A percentile compares a stretch with the other conserved stretches of the same genome.
Evolutionary conservation across 2,797 vertebrate genomes (phyloP).

Genomic region (Leptodactylus fallax): DNA sequence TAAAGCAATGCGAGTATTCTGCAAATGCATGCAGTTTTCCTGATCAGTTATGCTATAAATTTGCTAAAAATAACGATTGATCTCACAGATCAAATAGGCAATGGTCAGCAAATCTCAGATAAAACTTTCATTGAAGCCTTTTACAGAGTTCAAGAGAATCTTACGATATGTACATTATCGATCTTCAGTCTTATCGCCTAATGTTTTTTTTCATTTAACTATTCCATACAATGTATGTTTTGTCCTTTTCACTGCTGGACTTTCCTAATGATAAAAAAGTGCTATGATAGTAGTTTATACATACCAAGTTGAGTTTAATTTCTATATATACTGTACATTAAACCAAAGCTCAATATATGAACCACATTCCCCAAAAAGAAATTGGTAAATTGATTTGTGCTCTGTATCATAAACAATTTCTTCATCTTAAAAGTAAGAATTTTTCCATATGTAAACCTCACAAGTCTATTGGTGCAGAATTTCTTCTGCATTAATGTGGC

Average conservation of each 20-base stretch:
- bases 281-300: neutral
- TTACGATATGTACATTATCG: conserved; percentile 41
- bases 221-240: neutral
- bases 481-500: too few relatives aligned
- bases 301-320: too few relatives aligned
- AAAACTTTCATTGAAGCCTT: conserved; percentile 50
- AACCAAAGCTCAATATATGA: too few relatives aligned
- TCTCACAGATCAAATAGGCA: conserved; percentile 54
- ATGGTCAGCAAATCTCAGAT: conserved; percentile 59
- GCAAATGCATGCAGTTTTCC: conserved; percentile 40
- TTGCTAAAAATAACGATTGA: conserved; percentile 59
- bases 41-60: conserved; percentile 49
- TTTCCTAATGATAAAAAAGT: neutral
- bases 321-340: too few relatives aligned
- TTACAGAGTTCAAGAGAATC: conserved; percentile 35
- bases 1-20: conserved; percentile 7
- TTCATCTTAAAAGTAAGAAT: too few relatives aligned
- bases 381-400: too few relatives aligned
- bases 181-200: conserved; percentile 34
- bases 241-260: neutral
- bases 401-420: too few relatives aligned
- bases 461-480: too few relatives aligned
- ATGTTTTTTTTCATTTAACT: conserved; percentile 13
- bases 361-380: too few relatives aligned
- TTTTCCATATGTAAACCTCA: too few relatives aligned